Evolutionary conservation across 2,888 invertebrate species (phyloP).

Genomic region (Julus scanicus): DNA sequence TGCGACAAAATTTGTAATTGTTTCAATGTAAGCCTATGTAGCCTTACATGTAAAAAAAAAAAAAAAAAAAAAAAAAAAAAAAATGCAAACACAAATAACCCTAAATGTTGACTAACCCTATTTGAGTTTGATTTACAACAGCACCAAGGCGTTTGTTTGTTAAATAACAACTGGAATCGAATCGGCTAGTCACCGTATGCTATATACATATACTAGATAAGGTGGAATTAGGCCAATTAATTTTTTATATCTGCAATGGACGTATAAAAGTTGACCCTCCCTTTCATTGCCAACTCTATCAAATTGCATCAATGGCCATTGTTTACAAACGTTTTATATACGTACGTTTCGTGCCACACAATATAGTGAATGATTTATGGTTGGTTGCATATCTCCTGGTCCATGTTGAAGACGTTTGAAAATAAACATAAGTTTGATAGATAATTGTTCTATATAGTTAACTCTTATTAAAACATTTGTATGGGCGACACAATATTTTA

Average conservation of each 20-base stretch:
- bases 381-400: background rate
- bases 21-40: background rate
- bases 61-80: background rate
- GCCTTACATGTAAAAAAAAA: too few relatives aligned
- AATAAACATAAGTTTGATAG: background rate
- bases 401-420: background rate
- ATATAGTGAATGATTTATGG: background rate
- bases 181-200: background rate
- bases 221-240: conserved; percentile 20
- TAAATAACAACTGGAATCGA: conserved; percentile 22
- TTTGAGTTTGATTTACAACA: conserved; percentile 36
- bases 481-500: background rate
- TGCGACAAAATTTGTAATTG: background rate
- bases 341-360: background rate
- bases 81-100: background rate
- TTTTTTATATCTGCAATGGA: background rate
- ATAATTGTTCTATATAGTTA: background rate
- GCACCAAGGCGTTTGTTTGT: background rate
- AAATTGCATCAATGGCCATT: conserved; percentile 14
- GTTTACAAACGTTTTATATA: conserved; percentile 16
- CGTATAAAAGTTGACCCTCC: background rate
- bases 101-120: background rate
- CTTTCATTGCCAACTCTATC: conserved; percentile 9
- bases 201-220: background rate
- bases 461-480: background rate